Conservation (phyloP, 1,140 invertebrate species). For the Neodiprion virginianus region DNA sequence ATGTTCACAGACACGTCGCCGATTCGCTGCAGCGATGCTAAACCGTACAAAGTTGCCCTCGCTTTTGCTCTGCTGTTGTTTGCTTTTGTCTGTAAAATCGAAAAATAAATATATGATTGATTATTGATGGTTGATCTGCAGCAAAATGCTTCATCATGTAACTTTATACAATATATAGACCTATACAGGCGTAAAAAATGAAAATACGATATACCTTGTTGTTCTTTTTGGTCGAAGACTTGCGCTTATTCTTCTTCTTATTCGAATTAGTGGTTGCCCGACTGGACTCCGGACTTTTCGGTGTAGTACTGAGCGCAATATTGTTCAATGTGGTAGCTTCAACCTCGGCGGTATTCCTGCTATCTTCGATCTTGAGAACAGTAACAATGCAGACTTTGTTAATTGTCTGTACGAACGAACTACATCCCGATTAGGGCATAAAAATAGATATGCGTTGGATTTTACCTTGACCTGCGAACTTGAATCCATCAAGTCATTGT, state of each 20-base stretch:
- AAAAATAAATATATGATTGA: neutral
- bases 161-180: neutral
- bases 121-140: neutral
- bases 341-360: neutral
- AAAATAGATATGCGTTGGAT: neutral
- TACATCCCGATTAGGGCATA: too few species aligned
- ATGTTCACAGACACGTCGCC: slow-evolving; percentile 82
- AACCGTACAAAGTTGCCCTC: slow-evolving; percentile 78
- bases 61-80: slow-evolving; percentile 68
- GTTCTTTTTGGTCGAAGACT: slow-evolving; percentile 33
- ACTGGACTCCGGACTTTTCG: slow-evolving; percentile 48
- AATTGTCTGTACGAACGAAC: too few species aligned
- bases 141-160: neutral
- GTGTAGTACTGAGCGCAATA: neutral
- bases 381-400: neutral
- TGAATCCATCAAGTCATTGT: neutral
- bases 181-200: neutral
- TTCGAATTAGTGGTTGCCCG: slow-evolving; percentile 51
- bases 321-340: neutral
- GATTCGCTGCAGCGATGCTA: slow-evolving; percentile 76
- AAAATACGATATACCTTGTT: slow-evolving; percentile 13
- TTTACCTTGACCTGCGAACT: neutral
- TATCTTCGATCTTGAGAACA: slow-evolving; percentile 2
- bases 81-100: slow-evolving; percentile 52
- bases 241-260: slow-evolving; percentile 30